Evolutionary conservation across 2,888 invertebrate genomes (phyloP).

Genomic region (Tetragonula carbonaria): DNA sequence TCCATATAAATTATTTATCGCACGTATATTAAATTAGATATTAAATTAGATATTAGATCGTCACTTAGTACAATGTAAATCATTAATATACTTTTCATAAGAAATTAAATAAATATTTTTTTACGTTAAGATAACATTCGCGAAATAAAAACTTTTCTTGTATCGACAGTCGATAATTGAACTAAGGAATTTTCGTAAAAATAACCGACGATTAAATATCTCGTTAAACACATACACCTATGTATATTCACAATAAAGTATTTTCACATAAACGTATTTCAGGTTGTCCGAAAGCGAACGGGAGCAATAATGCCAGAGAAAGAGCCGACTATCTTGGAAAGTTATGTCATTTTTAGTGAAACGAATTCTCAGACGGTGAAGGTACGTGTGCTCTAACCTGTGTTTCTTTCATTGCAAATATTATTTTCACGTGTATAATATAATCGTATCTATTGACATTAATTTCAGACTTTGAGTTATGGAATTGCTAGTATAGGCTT

Average conservation of each 20-base stretch:
- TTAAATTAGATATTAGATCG: background rate
- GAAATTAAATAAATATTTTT: background rate
- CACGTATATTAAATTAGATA: background rate
- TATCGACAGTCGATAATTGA: background rate
- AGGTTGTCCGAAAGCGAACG: background rate
- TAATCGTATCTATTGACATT: constrained; percentile 24
- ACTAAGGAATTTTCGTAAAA: constrained; percentile 16
- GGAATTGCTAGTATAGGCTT: constrained; percentile 86
- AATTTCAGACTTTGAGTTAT: constrained; percentile 86
- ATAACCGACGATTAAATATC: constrained; percentile 36
- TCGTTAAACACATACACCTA: background rate
- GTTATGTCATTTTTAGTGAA: constrained; percentile 73
- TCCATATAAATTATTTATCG: background rate
- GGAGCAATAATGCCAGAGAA: constrained; percentile 45
- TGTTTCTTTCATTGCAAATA: background rate
- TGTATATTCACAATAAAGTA: background rate
- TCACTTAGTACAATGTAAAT: background rate
- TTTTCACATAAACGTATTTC: constrained; percentile 7
- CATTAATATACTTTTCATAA: background rate
- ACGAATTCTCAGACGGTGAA: constrained; percentile 70
- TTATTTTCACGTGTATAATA: background rate
- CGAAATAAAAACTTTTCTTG: background rate
- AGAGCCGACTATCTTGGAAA: constrained; percentile 63
- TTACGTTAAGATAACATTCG: background rate
- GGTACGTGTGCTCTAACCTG: constrained; percentile 64